Conservation (phyloP, 2,113 vertebrate species). For the Onychostruthus taczanowskii region DNA sequence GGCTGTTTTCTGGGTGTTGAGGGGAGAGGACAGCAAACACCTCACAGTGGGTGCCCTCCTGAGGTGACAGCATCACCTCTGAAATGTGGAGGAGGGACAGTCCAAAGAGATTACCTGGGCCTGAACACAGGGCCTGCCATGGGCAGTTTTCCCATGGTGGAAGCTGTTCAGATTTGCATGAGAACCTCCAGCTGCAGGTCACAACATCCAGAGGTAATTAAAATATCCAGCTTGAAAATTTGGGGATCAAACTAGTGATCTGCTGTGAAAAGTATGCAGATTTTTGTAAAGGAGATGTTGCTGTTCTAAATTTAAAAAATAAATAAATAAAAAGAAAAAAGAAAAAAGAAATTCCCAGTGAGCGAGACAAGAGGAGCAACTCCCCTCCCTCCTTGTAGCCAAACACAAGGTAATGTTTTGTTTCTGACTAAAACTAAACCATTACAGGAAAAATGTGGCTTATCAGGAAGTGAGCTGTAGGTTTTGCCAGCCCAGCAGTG, state of each 20-base stretch:
- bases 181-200: not conserved
- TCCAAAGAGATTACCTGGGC: not conserved
- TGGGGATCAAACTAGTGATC: not conserved
- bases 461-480: slow-evolving; percentile 2
- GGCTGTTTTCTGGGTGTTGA: not conserved
- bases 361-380: not conserved
- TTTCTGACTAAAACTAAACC: slow-evolving; percentile 26
- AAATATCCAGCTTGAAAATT: not conserved
- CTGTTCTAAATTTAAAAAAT: not conserved
- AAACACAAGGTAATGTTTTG: not conserved
- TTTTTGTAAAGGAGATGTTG: not conserved
- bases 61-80: not conserved
- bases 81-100: not conserved
- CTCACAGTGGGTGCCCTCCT: not conserved
- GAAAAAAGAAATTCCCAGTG: accelerated
- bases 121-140: accelerated
- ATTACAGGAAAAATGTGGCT: not conserved
- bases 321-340: too few relatives aligned
- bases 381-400: not conserved
- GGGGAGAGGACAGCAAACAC: not conserved
- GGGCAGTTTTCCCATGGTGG: accelerated
- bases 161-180: not conserved
- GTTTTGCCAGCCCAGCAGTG: not conserved
- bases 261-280: not conserved
- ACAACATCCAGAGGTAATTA: not conserved